Evolutionary conservation across 2,797 vertebrate species (phyloP).

Genomic region (Mastacembelus armatus): DNA sequence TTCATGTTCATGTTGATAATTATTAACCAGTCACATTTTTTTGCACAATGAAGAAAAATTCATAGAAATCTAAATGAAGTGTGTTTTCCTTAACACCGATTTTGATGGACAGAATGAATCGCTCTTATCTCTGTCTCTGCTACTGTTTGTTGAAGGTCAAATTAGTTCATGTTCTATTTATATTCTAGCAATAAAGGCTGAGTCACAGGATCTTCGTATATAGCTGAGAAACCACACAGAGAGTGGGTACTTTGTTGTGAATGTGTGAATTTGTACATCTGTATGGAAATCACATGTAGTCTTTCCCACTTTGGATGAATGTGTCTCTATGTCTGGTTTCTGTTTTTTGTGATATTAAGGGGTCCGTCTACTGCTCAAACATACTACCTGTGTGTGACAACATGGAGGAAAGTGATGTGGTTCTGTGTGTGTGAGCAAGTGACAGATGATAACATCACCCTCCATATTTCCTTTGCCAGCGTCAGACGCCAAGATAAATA

Average conservation of each 20-base stretch:
- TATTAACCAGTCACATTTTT: not conserved
- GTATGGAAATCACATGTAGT: not conserved
- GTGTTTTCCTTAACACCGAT: not conserved
- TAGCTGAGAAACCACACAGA: constrained; percentile 18
- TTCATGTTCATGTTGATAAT: constrained; percentile 8
- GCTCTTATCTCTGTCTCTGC: constrained; percentile 7
- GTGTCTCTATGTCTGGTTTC: not conserved
- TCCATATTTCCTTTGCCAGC: constrained; percentile 69
- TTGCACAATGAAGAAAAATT: not conserved
- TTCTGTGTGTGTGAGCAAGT: constrained; percentile 18
- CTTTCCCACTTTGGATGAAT: not conserved
- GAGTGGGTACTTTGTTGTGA: not conserved
- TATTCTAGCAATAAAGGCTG: constrained; percentile 21
- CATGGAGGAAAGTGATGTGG: not conserved
- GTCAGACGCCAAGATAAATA: constrained; percentile 61
- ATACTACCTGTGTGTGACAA: constrained; percentile 6
- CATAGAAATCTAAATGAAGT: constrained; percentile 15
- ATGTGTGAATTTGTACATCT: not conserved
- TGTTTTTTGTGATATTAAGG: not conserved
- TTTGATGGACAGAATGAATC: constrained; percentile 56
- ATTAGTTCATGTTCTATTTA: constrained; percentile 40
- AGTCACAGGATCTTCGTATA: constrained; percentile 26
- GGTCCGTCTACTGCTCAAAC: not conserved
- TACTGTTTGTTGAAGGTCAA: constrained; percentile 46
- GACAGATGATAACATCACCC: constrained; percentile 67